phyloP scores from a whole-genome alignment of 1,140 invertebrate species.

The Gyrodactylus salaris region DNA sequence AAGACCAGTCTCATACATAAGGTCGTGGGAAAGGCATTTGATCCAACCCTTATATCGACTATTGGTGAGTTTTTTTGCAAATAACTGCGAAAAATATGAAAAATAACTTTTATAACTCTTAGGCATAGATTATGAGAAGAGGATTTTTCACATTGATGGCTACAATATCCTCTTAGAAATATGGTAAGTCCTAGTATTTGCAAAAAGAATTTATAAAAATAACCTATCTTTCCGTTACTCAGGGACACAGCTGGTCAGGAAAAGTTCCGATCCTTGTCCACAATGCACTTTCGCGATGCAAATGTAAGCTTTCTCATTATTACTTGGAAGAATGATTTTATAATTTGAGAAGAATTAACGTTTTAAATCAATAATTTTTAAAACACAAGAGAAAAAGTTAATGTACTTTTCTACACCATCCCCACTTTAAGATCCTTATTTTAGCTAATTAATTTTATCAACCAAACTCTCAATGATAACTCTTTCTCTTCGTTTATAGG shows the following conservation, averaged over 20 bases:
- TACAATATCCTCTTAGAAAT: constrained; percentile 13
- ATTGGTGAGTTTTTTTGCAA: no score
- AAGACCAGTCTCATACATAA: neutral
- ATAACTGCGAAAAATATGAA: no score
- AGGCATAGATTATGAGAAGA: constrained; percentile 15
- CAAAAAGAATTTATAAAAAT: neutral
- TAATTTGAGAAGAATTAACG: no score
- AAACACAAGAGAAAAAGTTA: no score
- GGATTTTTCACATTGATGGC: constrained; percentile 15
- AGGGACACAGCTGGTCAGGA: neutral
- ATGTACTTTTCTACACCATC: no score
- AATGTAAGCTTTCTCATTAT: constrained; percentile 8
- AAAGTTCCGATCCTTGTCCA: neutral
- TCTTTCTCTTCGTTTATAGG: neutral
- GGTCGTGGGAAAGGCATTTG: neutral
- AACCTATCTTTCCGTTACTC: neutral
- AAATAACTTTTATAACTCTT: constrained; percentile 2
- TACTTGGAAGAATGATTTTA: no score
- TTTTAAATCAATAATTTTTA: no score
- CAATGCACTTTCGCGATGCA: neutral
- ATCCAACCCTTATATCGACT: neutral
- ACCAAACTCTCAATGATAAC: no score
- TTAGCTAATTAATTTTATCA: no score
- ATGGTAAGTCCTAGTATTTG: constrained; percentile 12
- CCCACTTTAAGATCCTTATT: no score